Conservation (phyloP, 1,140 invertebrate genomes). For the Rhynchophorus ferrugineus region DNA sequence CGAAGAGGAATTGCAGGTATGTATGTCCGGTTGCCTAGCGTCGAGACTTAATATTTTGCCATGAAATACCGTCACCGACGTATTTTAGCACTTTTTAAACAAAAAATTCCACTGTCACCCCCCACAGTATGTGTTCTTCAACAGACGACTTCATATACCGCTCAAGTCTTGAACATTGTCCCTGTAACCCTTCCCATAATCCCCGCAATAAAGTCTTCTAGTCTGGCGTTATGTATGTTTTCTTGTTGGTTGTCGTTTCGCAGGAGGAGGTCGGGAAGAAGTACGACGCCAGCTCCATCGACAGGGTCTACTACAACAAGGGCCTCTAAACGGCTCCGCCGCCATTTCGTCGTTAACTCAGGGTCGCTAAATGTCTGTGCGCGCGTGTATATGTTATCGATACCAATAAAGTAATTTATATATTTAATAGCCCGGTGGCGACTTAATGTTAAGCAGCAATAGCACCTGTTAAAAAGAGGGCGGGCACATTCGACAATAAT, state of each 20-base stretch:
- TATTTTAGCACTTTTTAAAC: constrained; percentile 40
- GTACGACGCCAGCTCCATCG: constrained; percentile 12
- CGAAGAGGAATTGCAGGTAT: constrained; percentile 51
- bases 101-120: constrained; percentile 39
- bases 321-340: constrained; percentile 19
- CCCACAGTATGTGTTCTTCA: constrained; percentile 50
- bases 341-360: neutral
- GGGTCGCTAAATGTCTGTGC: too few relatives aligned
- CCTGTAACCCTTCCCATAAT: neutral
- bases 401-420: too few relatives aligned
- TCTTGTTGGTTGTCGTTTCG: constrained; percentile 8
- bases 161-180: constrained; percentile 1
- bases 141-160: constrained; percentile 49
- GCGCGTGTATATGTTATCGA: too few relatives aligned
- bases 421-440: too few relatives aligned
- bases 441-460: too few relatives aligned
- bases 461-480: too few relatives aligned
- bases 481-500: too few relatives aligned
- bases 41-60: too few relatives aligned
- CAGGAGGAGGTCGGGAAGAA: constrained; percentile 23
- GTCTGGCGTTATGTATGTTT: neutral
- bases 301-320: constrained; percentile 28
- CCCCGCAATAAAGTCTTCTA: neutral
- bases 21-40: too few relatives aligned
- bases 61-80: too few relatives aligned